Evolutionary conservation across 2,113 vertebrate species (phyloP), one percentile per base, ranked within the genome.

Genomic region (Merops nubicus): DNA sequence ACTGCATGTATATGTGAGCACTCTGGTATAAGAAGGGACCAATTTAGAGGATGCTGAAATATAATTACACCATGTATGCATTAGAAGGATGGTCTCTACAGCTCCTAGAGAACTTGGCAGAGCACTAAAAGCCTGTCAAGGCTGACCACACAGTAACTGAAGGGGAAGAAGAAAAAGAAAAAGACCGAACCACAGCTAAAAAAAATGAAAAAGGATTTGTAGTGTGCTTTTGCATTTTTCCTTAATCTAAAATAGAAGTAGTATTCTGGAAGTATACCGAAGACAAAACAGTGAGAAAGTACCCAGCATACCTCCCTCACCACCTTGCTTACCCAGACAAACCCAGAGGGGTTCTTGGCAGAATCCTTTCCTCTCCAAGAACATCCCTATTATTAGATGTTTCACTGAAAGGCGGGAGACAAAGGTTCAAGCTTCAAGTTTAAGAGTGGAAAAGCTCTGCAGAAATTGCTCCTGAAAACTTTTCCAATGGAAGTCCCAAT

Each of bases 31-130:
- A 62, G 69, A 38, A 90, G 38, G 38, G 79, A 85, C 29, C 15
- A 18, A 80, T 80, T 95, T 84, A 86, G 86, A 78, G 82, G 81
- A 90, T 54, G 38, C 54, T 96, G 78, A 73, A 93, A 70, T 81
- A 81, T 64, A 94, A 92, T 94, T 93, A 91, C 92, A 93, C 93
- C 95, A 94, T 90, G 6, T 51, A 78, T 26, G 88, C 95, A 94
- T 94, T 96, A 97, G 69, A 82, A 88, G 74, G 47, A 91, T 60
- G 57, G 64, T 47, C 51, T 77, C 54, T 70, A 56, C 73, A 82
- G 69, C 77, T 95, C 73, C 56, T 60, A 56, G 87, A 93, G 64
- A 94, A 85, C 84, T 47, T 91, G 80, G 81, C 87, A 94, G 25
- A 76, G 50, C 91, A 87, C 77, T 96, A 86, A 90, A 90, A 94